Base-by-base conservation (phyloP, 2,888 invertebrate genomes). In the Watsonalla cultraria region DNA sequence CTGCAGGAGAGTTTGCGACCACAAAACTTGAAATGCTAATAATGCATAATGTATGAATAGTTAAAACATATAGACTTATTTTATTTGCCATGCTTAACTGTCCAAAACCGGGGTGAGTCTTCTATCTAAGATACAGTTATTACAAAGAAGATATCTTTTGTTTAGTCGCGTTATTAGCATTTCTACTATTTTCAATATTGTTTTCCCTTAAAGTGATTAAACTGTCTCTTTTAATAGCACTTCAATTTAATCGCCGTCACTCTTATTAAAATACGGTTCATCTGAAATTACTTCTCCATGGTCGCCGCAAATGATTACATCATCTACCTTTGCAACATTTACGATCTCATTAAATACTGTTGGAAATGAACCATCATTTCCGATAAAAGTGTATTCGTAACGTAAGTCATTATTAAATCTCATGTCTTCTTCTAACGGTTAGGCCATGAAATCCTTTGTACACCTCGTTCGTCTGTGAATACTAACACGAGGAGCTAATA, bases 401-500 rank as follows among this genome's bases (percentile, higher is more conserved):
- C 11, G 42, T 42, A 42, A 42, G 11, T 42, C 5, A 37, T 37
- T 37, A 8, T 37, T 7, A 7, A 37, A 37, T 8, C 8, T 37
- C 4, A 37, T 7, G 8, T 37, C 7, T 37, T 37, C 37, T 8
- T 37, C 8, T 8, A 4, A 37, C 37, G 0, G 37, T 37, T 7
- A 37, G 4, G 37, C 37, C 37, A 8, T 37, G 7, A 37, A 37
- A 13, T 11, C 6, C 6, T 35, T 35, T 51, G 58, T 54, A 55
- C 46, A 56, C 52, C 58, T 53, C 53, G 53, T 54, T 64, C 66
- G 59, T 65, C 24, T 24, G 24, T 24, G 72, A 72, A 70, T 72
- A 70, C 70, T 61, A 62, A 56, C 47, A 57, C 60, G 47, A 58
- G 63, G 61, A 60, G 69, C 67, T 64, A 66, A 76, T 65, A 64